Conservation (phyloP, 2,797 vertebrate genomes). For the Pterois miles region DNA sequence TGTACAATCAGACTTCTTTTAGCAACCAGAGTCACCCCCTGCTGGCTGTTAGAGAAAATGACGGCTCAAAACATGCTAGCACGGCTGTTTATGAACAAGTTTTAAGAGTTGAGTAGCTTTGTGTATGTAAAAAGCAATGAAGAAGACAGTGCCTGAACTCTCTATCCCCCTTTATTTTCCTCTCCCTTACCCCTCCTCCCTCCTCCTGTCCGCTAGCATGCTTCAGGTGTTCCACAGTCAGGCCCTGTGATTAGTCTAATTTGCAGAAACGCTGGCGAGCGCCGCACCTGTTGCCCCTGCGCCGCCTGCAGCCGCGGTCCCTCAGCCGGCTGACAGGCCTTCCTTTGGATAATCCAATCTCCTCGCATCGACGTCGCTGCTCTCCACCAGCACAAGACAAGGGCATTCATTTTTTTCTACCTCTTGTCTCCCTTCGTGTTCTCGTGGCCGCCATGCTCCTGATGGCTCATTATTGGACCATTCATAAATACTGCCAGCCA, state of each 20-base stretch:
- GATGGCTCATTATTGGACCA: conserved; percentile 77
- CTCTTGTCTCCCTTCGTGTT: conserved; percentile 47
- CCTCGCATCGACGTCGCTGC: conserved; percentile 49
- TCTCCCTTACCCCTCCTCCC: background rate
- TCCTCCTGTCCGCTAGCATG: conserved; percentile 32
- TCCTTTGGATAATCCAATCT: conserved; percentile 80
- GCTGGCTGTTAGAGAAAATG: no score
- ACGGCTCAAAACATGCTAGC: no score
- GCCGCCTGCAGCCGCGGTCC: conserved; percentile 71
- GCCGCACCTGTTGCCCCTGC: conserved; percentile 83
- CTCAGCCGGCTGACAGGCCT: conserved; percentile 77
- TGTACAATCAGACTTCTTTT: no score
- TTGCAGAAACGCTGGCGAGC: conserved; percentile 72
- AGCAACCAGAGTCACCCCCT: no score
- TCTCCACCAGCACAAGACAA: conserved; percentile 65
- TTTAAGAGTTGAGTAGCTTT: background rate
- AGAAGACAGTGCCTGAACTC: conserved; percentile 1
- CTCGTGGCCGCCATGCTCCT: conserved; percentile 66
- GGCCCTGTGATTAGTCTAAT: conserved; percentile 81
- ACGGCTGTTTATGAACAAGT: background rate
- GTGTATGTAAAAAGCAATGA: background rate
- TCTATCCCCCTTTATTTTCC: conserved; percentile 13
- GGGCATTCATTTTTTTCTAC: conserved; percentile 67
- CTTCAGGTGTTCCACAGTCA: conserved; percentile 79
- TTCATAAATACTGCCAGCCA: conserved; percentile 77